Evolutionary conservation across 2,113 vertebrate species (phyloP), one percentile per base, ranked within the genome.

Genomic region (Lophotis ruficrista): DNA sequence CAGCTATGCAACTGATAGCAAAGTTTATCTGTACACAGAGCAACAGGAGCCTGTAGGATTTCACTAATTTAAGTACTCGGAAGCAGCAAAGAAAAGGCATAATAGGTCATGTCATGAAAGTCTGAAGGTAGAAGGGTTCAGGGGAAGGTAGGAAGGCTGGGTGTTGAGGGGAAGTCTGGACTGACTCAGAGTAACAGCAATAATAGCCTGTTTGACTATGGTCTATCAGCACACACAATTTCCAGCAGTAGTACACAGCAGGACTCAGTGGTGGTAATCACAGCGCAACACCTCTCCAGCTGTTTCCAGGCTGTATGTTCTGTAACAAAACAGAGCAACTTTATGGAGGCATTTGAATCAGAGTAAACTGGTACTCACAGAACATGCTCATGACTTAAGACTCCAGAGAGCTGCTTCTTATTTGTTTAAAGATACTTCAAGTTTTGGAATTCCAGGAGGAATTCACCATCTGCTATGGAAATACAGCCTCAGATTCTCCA

Each of bases 1-100:
- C 60, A 69, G 68, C 64, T 47, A 69, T 47, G 38, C 27, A 82
- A 27, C 76, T 65, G 90, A 95, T 61, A 89, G 65, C 76, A 75
- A 41, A 21, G 60, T 57, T 73, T 78, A 64, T 87, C 71, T 89
- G 64, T 43, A 53, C 64, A 53, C 60, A 62, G 28, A 90, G 33
- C 45, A 57, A 19, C 28, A 31, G 35, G 1, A 83, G 17, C 27
- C 48, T 47, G 25, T 4, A 14, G 8, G 56, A 87, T 79, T 78
- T 94, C 68, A 64, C 65, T 71, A 19, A 71, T 64, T 35, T 22
- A 58, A 88, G 50, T 22, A 30, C 66, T 60, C 78, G 60, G 82
- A 68, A 92, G 56, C 76, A 83, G 47, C 35, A 84, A 83, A 75
- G 23, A 73, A 81, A 90, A 90, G 30, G 48, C 22, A 9, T 33